Evolutionary conservation across 2,888 invertebrate species (phyloP).

Genomic region (Phyllotreta cruciferae): DNA sequence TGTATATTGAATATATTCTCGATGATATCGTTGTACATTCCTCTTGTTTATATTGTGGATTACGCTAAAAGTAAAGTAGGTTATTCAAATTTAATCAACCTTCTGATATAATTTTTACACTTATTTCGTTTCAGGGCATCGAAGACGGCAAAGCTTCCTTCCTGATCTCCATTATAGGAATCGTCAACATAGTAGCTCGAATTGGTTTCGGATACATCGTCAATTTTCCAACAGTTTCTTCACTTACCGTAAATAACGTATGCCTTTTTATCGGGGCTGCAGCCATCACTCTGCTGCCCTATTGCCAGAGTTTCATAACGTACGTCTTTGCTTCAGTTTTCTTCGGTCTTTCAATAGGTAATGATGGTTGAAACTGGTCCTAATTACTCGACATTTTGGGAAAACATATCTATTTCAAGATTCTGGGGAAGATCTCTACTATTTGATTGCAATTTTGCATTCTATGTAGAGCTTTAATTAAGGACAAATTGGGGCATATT

Average conservation of each 20-base stretch:
- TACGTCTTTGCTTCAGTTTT: constrained; percentile 83
- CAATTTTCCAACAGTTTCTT: constrained; percentile 90
- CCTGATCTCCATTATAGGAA: constrained; percentile 83
- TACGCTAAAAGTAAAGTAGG: constrained; percentile 75
- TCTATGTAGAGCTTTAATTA: no score
- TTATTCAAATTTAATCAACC: constrained; percentile 36
- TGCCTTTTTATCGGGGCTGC: constrained; percentile 90
- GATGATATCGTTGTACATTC: constrained; percentile 96
- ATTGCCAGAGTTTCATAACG: constrained; percentile 77
- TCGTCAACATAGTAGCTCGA: constrained; percentile 93
- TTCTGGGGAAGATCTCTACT: background rate
- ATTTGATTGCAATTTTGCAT: no score
- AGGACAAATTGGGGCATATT: no score
- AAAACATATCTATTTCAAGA: background rate
- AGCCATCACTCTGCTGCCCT: constrained; percentile 81
- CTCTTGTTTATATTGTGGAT: constrained; percentile 93
- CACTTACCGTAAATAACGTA: constrained; percentile 89
- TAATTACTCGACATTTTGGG: background rate
- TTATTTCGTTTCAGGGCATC: constrained; percentile 68
- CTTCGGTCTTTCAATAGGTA: constrained; percentile 91
- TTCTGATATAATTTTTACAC: background rate
- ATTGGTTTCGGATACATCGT: constrained; percentile 89
- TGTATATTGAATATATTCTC: constrained; percentile 95
- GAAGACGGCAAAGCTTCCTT: constrained; percentile 75
- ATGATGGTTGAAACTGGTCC: constrained; percentile 46